Evolutionary conservation across 2,797 vertebrate genomes (phyloP).

Genomic region (Melopsittacus undulatus): DNA sequence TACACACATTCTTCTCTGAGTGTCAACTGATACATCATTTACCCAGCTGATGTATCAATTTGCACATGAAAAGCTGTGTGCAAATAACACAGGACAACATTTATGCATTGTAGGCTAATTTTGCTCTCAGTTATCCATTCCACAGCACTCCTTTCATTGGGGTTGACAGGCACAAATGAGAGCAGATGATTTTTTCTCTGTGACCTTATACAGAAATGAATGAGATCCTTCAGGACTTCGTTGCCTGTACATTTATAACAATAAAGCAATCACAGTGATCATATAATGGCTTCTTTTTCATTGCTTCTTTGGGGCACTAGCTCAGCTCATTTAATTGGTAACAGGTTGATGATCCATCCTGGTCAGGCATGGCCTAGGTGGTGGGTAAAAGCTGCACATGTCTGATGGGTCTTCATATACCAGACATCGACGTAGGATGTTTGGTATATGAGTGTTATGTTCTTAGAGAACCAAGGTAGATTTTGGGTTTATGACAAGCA

Average conservation of each 20-base stretch:
- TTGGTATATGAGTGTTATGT: neutral
- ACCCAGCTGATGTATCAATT: constrained; percentile 11
- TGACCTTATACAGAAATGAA: constrained; percentile 23
- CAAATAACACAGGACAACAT: neutral
- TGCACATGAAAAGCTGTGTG: neutral
- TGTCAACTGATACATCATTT: neutral
- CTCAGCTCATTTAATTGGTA: neutral
- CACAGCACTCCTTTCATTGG: neutral
- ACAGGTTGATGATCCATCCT: neutral
- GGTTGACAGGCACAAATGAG: constrained; percentile 31
- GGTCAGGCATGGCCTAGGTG: neutral
- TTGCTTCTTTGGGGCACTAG: neutral
- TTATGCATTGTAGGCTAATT: neutral
- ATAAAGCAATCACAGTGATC: neutral
- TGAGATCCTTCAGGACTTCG: neutral
- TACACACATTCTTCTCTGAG: neutral
- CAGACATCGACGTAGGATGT: neutral
- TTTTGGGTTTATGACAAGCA: neutral
- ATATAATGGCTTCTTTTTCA: neutral
- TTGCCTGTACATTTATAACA: neutral
- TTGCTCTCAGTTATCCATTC: constrained; percentile 1
- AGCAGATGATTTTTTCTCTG: neutral
- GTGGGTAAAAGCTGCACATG: neutral
- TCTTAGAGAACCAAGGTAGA: neutral
- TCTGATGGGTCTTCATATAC: neutral